These are phyloP conservation scores for Diacarnus erythraeanus DNA, from an alignment of 37 sponge, comb jelly and placozoan genomes.

Conservation along the genomic window DNA sequence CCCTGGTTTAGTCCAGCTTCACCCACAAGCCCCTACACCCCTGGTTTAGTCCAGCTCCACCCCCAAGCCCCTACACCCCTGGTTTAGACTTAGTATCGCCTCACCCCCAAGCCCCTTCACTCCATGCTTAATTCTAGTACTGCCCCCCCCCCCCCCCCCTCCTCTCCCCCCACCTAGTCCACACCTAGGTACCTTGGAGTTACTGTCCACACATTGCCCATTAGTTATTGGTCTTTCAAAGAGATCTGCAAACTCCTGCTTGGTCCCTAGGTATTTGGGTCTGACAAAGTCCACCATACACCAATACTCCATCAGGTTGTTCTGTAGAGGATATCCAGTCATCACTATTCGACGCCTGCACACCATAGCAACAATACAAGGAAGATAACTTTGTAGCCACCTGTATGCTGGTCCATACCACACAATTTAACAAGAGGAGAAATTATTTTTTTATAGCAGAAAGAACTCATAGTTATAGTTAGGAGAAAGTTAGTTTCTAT, in stretches of 20 bases:
- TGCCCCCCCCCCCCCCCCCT: not conserved
- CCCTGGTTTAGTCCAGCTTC: no score
- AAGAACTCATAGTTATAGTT: no score
- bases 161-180: not conserved
- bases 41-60: no score
- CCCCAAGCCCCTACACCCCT: no score
- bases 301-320: slow-evolving; percentile 98
- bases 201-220: slow-evolving; percentile 97
- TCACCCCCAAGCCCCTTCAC: no score
- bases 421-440: no score
- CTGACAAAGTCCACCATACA: slow-evolving; percentile 99
- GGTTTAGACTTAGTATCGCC: no score
- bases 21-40: no score
- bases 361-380: not conserved
- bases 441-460: no score
- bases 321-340: slow-evolving; percentile 99
- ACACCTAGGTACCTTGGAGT: slow-evolving; percentile 49
- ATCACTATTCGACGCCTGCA: slow-evolving; percentile 88
- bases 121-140: not conserved
- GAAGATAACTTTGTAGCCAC: not conserved
- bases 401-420: no score
- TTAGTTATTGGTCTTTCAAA: slow-evolving; percentile 96
- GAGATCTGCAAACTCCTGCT: slow-evolving; percentile 92
- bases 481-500: no score
- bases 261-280: slow-evolving; percentile 96